Evolutionary conservation across 2,113 vertebrate genomes (phyloP).

Genomic region (Dolichallabes microphthalmus): DNA sequence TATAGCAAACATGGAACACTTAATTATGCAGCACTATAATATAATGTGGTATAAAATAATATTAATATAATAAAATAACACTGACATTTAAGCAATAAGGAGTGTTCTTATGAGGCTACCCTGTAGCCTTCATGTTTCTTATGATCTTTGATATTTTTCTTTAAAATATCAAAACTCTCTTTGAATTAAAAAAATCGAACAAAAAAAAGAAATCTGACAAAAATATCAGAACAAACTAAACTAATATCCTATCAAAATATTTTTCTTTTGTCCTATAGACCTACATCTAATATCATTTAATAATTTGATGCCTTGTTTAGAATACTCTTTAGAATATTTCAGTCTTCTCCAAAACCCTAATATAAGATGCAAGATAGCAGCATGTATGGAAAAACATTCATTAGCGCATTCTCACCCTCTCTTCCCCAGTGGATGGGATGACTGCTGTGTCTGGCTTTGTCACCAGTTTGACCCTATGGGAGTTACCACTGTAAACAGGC

Average conservation of each 20-base stretch:
- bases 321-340: conserved; percentile 72
- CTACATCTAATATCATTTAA: conserved; percentile 50
- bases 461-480: conserved; percentile 58
- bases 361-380: conserved; percentile 71
- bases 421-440: conserved; percentile 53
- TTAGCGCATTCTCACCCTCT: conserved; percentile 57
- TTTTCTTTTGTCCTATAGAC: conserved; percentile 60
- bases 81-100: conserved; percentile 13
- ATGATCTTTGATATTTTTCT: conserved; percentile 26
- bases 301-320: conserved; percentile 49
- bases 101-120: conserved; percentile 31
- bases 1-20: conserved; percentile 47
- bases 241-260: conserved; percentile 52
- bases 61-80: conserved; percentile 52
- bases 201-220: conserved; percentile 37
- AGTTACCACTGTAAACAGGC: conserved; percentile 55
- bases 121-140: conserved; percentile 51
- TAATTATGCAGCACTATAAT: conserved; percentile 43
- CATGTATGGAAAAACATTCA: conserved; percentile 74
- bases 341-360: conserved; percentile 57
- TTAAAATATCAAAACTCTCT: conserved; percentile 50
- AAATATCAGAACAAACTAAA: conserved; percentile 43
- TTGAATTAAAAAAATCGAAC: conserved; percentile 50
- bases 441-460: conserved; percentile 55
- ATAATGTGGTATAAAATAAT: conserved; percentile 28